Evolutionary conservation across 1,140 invertebrate species (phyloP).

Genomic region (Tigriopus japonicus): DNA sequence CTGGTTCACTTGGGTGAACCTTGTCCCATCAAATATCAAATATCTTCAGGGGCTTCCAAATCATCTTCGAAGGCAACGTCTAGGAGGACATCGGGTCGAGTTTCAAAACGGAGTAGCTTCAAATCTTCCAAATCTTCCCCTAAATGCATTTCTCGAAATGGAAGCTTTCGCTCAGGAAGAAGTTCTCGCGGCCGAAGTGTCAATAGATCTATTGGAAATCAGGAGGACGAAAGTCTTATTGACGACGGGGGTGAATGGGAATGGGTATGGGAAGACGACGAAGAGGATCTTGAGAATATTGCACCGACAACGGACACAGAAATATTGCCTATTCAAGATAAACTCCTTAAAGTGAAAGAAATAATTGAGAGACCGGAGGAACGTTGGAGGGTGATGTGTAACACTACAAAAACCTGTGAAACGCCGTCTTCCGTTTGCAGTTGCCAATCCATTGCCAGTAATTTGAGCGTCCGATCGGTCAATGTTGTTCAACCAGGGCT

Average conservation of each 20-base stretch:
- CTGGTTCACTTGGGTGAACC: not conserved
- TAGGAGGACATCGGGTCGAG: not conserved
- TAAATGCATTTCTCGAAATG: not conserved
- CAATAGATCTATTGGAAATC: not conserved
- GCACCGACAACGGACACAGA: not conserved
- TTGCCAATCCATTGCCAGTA: not conserved
- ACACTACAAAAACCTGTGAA: not conserved
- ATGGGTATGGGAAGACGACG: slow-evolving; percentile 1
- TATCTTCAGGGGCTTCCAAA: not conserved
- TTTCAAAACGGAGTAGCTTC: slow-evolving; percentile 1
- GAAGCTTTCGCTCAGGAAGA: no score
- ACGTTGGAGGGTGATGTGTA: not conserved
- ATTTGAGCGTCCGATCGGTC: not conserved
- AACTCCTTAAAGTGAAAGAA: not conserved
- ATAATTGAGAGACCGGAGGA: slow-evolving; percentile 4
- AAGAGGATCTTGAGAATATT: not conserved
- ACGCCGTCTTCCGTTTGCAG: not conserved
- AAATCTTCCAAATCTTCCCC: not conserved
- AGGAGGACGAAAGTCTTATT: not conserved
- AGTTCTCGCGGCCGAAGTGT: no score
- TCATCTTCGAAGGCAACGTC: not conserved
- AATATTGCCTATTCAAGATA: not conserved
- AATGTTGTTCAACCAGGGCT: not conserved
- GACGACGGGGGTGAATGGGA: slow-evolving; percentile 4
- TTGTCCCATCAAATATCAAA: not conserved